Evolutionary conservation across 1,140 invertebrate genomes (phyloP), one percentile per base, ranked within the genome.

Genomic region (Stegodyphus dumicola): DNA sequence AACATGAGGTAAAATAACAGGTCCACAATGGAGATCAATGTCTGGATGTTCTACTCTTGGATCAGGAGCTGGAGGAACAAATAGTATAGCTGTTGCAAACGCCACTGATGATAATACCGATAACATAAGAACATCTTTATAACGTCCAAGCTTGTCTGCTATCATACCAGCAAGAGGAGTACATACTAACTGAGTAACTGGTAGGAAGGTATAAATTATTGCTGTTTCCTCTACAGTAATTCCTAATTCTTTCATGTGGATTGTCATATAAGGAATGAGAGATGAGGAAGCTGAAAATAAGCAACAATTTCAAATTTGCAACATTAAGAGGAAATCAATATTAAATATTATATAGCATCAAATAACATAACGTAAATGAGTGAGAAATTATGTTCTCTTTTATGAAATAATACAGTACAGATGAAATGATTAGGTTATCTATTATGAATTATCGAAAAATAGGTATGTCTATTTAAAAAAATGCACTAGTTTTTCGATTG

Each of bases 171-270:
- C 94, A 48, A 96, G 89, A 3, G 95, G 95, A 48, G 95, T 94
- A 92, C 95, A 95, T 52, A 96, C 91, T 85, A 96, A 94, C 53
- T 94, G 93, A 2, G 95, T 92, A 71, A 96, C 92, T 1, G 95
- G 95, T 70, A 94, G 95, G 3, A 96, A 92, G 6, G 95, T 94
- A 17, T 94, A 95, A 93, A 96, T 96, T 87, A 96, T 94, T n/a
- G 95, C 95, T 2, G 95, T 95, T 91, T 97, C 95, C 89, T 95
- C 94, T 7, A 95, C 93, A 84, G 94, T 94, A 88, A 96, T 94
- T 71, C 95, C 95, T 73, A 96, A 89, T 89, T 95, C 94, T 87
- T 94, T 92, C 95, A 96, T 96, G 89, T 96, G 95, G 75, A 96
- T 94, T 4, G 95, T 95, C 88, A 96, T 91, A 90, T 96, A 97